Evolutionary conservation across 2,113 vertebrate genomes (phyloP).

Genomic region (Heterocephalus glaber): DNA sequence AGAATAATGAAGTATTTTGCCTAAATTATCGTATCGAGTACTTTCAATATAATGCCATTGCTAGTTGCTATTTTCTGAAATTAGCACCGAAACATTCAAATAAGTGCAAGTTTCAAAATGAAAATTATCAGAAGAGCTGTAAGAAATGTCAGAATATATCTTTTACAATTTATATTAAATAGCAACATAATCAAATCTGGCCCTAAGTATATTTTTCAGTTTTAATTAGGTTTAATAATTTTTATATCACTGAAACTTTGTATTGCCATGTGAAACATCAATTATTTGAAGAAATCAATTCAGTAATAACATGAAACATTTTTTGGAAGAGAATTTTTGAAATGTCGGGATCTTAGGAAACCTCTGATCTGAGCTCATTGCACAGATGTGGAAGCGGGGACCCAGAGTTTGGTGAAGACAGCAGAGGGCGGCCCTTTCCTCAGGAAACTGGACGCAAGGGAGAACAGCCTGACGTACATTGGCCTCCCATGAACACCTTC

Average conservation of each 20-base stretch:
- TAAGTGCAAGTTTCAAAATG: slow-evolving; percentile 37
- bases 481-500: not conserved
- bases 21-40: not conserved
- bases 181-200: slow-evolving; percentile 32
- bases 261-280: not conserved
- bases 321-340: not conserved
- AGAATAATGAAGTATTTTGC: slow-evolving; percentile 1
- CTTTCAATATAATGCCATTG: not conserved
- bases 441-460: not conserved
- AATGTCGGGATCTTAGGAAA: not conserved
- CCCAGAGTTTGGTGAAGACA: not conserved
- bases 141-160: slow-evolving; percentile 4
- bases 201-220: slow-evolving; percentile 43
- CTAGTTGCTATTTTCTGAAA: slow-evolving; percentile 33
- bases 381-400: not conserved
- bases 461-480: not conserved
- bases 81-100: not conserved
- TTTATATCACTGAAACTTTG: slow-evolving; percentile 13
- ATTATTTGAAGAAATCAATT: slow-evolving; percentile 4
- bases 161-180: slow-evolving; percentile 47
- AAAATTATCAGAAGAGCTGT: slow-evolving; percentile 36
- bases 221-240: slow-evolving; percentile 39
- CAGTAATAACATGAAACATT: not conserved
- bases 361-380: not conserved
- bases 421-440: not conserved